phyloP scores from a whole-genome alignment of 2,113 vertebrate species.

The Cavia porcellus region DNA sequence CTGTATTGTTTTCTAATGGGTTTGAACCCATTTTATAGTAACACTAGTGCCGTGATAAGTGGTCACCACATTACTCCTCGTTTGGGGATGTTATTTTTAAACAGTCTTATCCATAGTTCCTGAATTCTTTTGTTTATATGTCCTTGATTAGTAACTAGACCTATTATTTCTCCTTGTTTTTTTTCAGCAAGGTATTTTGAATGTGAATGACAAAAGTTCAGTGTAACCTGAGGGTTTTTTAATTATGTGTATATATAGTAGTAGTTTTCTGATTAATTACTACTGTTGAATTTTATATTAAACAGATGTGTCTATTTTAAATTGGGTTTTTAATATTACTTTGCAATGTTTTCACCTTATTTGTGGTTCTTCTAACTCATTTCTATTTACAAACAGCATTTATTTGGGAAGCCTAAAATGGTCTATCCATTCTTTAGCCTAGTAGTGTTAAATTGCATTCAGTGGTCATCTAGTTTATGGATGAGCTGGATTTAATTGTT shows the following conservation, averaged over 20 bases:
- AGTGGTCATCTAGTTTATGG: not conserved
- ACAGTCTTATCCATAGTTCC: not conserved
- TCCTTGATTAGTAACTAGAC: conserved; percentile 60
- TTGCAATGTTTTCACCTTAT: conserved; percentile 59
- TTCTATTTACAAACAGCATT: conserved; percentile 49
- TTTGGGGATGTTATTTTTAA: conserved; percentile 69
- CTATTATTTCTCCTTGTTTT: conserved; percentile 49
- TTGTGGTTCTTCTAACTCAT: conserved; percentile 40
- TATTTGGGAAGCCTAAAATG: conserved; percentile 54
- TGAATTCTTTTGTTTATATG: conserved; percentile 53
- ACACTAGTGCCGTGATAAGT: not conserved
- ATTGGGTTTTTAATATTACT: conserved; percentile 40
- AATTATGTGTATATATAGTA: conserved; percentile 53
- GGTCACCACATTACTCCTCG: conserved; percentile 26
- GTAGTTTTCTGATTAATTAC: conserved; percentile 72
- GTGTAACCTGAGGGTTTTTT: conserved; percentile 57
- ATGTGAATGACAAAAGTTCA: conserved; percentile 42
- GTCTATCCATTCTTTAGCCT: conserved; percentile 35
- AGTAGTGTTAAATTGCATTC: conserved; percentile 43
- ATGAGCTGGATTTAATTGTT: conserved; percentile 26
- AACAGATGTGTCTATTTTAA: conserved; percentile 53
- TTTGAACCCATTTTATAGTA: conserved; percentile 5
- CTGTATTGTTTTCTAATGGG: conserved; percentile 43
- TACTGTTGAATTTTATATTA: conserved; percentile 1
- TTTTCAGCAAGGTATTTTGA: conserved; percentile 61